Conservation (phyloP, 2,797 vertebrate species). For the Xenops minutus region DNA sequence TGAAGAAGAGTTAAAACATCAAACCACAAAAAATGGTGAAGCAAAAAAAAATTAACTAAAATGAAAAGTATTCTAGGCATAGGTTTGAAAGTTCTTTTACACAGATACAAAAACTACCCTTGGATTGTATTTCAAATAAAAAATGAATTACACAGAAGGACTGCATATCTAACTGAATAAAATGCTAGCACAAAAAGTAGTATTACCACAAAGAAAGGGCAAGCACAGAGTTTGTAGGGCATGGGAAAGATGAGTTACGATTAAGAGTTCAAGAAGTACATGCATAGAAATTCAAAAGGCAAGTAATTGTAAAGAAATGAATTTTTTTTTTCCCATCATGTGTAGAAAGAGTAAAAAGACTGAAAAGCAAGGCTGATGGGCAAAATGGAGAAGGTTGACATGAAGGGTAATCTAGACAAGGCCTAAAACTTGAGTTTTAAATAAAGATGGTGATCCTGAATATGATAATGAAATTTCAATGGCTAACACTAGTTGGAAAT, state of each 20-base stretch:
- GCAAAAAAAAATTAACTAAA: background rate
- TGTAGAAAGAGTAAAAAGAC: background rate
- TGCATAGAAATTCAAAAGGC: background rate
- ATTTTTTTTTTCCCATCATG: rapidly evolving
- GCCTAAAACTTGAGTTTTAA: background rate
- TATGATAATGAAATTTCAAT: background rate
- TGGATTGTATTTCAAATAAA: background rate
- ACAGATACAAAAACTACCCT: background rate
- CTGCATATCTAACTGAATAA: background rate
- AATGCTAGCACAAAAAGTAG: no score
- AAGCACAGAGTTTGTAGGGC: background rate
- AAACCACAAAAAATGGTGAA: background rate
- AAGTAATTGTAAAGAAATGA: background rate
- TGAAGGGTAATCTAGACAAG: background rate
- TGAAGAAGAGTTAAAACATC: background rate
- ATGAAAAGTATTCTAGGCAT: background rate
- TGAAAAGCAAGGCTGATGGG: background rate
- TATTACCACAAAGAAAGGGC: background rate
- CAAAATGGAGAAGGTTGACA: background rate
- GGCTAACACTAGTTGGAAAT: background rate
- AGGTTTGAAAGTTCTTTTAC: background rate
- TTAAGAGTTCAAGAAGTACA: background rate
- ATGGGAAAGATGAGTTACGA: background rate
- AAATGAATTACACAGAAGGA: background rate
- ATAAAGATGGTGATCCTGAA: background rate